A percentile compares a stretch with the other conserved stretches of the same genome.
phyloP scores from a whole-genome alignment of 2,113 vertebrate species.

The Centrocercus urophasianus region DNA sequence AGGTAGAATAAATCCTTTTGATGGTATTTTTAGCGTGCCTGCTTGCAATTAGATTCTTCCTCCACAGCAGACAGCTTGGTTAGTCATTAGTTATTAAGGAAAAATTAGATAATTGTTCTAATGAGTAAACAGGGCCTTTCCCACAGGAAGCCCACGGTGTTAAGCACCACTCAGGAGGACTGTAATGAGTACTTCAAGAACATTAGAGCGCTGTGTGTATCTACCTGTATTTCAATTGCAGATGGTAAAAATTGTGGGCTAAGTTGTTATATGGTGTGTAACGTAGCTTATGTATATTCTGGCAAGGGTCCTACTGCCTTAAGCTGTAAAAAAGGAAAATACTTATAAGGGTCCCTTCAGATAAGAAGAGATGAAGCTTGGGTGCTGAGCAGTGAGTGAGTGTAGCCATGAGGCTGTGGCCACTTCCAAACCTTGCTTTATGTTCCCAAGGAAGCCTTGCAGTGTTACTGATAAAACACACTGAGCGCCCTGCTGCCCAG shows the following conservation, averaged over 20 bases:
- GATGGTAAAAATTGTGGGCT: background rate
- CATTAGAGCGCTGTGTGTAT: background rate
- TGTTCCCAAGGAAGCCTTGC: background rate
- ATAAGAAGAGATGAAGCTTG: background rate
- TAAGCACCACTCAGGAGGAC: background rate
- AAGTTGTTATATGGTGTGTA: background rate
- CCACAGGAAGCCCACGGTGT: background rate
- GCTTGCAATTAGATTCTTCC: background rate
- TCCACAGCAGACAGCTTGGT: background rate
- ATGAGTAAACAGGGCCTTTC: constrained; percentile 16
- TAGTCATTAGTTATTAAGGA: constrained; percentile 1
- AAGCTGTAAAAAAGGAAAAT: background rate
- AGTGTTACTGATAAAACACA: fast-evolving
- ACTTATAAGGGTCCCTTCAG: background rate
- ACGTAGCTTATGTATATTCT: background rate
- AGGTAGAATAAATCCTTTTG: constrained; percentile 26
- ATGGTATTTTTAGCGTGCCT: constrained; percentile 25
- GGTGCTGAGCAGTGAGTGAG: background rate
- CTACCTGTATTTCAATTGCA: background rate
- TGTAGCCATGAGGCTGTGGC: background rate
- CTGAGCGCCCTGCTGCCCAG: background rate
- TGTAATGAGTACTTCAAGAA: background rate
- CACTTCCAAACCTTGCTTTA: background rate
- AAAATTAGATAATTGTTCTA: background rate
- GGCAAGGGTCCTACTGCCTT: background rate